Base-by-base conservation (phyloP, 2,797 vertebrate species). In the Oreonectes daqikongensis region DNA sequence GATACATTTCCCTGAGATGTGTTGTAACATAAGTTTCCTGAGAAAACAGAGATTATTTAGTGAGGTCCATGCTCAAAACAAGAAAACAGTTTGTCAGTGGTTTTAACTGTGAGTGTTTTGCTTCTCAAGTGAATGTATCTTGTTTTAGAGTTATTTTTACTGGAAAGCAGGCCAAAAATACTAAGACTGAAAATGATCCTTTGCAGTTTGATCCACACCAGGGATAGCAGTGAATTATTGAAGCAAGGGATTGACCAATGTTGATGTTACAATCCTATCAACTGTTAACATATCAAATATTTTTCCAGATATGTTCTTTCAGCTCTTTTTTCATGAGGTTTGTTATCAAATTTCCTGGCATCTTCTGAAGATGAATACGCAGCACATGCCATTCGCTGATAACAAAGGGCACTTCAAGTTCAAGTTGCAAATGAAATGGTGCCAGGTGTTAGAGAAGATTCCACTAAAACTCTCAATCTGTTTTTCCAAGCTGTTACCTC, bases 301-400 rank as follows among this genome's bases (percentile, higher is more conserved):
- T 42, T 69, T 61, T 28, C 15, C n/a, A 66, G 59, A 72, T 38
- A 72, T 60, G 48, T 59, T 75, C 38, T 10, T 0, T 40, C 32
- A 32, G 11, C 38, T 40, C 38, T 46, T 50, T 76, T 66, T 81
- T 42, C 48, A 20, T 40, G 48, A 79, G 40, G 15, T 44, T 61
- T 72, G 68, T 70, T 81, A 83, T 81, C 82, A 57, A 67, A 79
- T 73, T 69, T 78, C 40, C 73, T 77, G 60, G 81, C 69, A 76
- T 64, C 69, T 26, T 46, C 7, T 20, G 44, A 50, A 9, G 61
- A 82, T 63, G 32, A 50, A 79, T 46, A 53, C 12, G 2, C 50
- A 75, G 17, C 48, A 42, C 48, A 64, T 65, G 20, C 32, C 9
- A 46, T 53, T 70, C 50, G 38, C 69, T 79, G 72, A 77, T 81